A percentile compares a stretch with the other conserved stretches of the same genome.
Evolutionary conservation across 2,113 vertebrate genomes (phyloP).

Genomic region (Burhinus bistriatus): DNA sequence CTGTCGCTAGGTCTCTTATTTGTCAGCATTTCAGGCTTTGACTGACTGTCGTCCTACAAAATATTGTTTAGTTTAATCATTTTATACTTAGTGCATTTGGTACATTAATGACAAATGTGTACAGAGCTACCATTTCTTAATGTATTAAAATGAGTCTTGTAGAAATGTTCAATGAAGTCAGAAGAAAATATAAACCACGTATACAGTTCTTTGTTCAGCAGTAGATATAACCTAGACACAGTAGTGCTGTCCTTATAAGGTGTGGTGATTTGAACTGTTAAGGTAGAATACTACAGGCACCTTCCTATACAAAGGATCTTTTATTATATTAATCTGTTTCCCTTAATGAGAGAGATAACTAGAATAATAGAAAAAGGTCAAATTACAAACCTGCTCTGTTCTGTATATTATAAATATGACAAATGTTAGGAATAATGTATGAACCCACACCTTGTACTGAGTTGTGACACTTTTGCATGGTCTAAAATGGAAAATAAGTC

Average conservation of each 20-base stretch:
- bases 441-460: neutral
- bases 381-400: neutral
- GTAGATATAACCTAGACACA: neutral
- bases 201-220: neutral
- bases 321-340: neutral
- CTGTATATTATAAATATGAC: neutral
- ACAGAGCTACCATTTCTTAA: neutral
- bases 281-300: neutral
- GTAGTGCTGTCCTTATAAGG: neutral
- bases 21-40: constrained; percentile 29
- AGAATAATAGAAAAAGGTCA: neutral
- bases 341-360: neutral
- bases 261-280: neutral
- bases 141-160: neutral
- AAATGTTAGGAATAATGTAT: neutral
- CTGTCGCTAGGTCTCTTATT: neutral
- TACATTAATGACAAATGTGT: neutral
- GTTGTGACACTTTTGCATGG: neutral
- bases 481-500: neutral
- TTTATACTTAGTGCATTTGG: neutral
- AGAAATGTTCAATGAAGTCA: neutral
- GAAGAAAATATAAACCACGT: neutral
- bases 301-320: neutral
- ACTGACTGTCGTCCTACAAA: neutral
- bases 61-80: neutral